Conservation (phyloP, 2,888 invertebrate species). For the Coleophora deauratella region DNA sequence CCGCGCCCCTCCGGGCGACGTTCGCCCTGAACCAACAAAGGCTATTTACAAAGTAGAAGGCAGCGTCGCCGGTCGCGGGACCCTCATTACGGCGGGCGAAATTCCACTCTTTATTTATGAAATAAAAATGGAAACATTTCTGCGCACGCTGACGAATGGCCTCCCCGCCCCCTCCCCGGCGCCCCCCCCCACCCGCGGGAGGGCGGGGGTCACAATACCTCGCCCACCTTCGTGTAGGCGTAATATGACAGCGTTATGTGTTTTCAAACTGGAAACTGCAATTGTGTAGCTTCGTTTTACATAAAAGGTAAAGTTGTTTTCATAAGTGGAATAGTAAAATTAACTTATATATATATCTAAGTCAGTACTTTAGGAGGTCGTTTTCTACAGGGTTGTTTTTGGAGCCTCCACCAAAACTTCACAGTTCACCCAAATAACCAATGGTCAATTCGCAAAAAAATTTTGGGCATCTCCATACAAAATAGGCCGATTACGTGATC, state of each 20-base stretch:
- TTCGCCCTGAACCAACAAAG: too few relatives aligned
- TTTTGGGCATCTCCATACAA: too few relatives aligned
- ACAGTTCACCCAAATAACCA: too few relatives aligned
- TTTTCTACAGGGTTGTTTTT: too few relatives aligned
- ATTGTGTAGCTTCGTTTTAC: background rate
- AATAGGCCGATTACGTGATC: too few relatives aligned
- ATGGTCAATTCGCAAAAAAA: too few relatives aligned
- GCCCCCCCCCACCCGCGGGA: constrained; percentile 13
- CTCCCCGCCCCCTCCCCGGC: constrained; percentile 15
- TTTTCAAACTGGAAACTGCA: constrained; percentile 19
- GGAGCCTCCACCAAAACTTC: too few relatives aligned
- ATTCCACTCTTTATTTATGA: constrained; percentile 67
- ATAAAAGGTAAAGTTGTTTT: background rate
- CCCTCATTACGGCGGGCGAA: constrained; percentile 50
- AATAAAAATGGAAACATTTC: constrained; percentile 72
- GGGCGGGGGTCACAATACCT: constrained; percentile 12
- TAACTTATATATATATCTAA: too few relatives aligned
- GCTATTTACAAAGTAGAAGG: background rate
- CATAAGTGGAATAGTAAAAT: too few relatives aligned
- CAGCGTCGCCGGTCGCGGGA: constrained; percentile 1
- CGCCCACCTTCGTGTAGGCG: constrained; percentile 19
- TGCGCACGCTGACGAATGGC: constrained; percentile 59
- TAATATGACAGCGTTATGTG: constrained; percentile 24
- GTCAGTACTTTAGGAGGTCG: too few relatives aligned
- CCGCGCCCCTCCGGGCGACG: too few relatives aligned